These are phyloP conservation scores for Agrotis clavis DNA, from an alignment of 2,888 invertebrate genomes.

Conservation along the genomic window DNA sequence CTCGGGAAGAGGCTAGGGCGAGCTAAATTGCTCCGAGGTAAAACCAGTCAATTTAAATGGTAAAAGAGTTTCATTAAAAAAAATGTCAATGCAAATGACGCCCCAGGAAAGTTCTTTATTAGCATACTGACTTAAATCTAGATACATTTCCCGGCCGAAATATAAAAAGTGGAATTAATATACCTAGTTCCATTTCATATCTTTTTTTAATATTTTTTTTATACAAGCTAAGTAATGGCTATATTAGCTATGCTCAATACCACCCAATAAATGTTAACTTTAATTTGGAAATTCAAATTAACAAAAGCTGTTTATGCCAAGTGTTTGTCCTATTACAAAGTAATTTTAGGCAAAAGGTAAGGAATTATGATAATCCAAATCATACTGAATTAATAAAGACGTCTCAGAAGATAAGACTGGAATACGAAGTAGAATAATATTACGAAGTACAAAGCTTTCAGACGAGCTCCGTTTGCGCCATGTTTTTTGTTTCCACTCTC, in stretches of 20 bases:
- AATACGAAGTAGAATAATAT: slow-evolving; percentile 62
- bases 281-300: slow-evolving; percentile 65
- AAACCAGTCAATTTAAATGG: slow-evolving; percentile 88
- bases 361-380: slow-evolving; percentile 73
- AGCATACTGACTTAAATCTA: slow-evolving; percentile 61
- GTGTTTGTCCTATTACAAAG: slow-evolving; percentile 70
- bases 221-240: slow-evolving; percentile 22
- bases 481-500: slow-evolving; percentile 57
- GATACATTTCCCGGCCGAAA: slow-evolving; percentile 42
- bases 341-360: slow-evolving; percentile 70
- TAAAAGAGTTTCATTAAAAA: slow-evolving; percentile 84
- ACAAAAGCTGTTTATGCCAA: slow-evolving; percentile 67
- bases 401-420: slow-evolving; percentile 58
- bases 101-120: slow-evolving; percentile 64
- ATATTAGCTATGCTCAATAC: slow-evolving; percentile 43
- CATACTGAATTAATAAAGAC: slow-evolving; percentile 72
- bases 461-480: slow-evolving; percentile 35
- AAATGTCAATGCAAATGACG: slow-evolving; percentile 82
- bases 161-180: slow-evolving; percentile 32
- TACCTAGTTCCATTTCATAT: slow-evolving; percentile 20
- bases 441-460: slow-evolving; percentile 60
- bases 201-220: slow-evolving; percentile 10
- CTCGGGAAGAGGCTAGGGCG: slow-evolving; percentile 74
- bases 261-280: slow-evolving; percentile 51
- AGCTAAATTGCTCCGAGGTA: slow-evolving; percentile 84